phyloP scores from a whole-genome alignment of 2,113 vertebrate genomes.

The Prolemur simus region DNA sequence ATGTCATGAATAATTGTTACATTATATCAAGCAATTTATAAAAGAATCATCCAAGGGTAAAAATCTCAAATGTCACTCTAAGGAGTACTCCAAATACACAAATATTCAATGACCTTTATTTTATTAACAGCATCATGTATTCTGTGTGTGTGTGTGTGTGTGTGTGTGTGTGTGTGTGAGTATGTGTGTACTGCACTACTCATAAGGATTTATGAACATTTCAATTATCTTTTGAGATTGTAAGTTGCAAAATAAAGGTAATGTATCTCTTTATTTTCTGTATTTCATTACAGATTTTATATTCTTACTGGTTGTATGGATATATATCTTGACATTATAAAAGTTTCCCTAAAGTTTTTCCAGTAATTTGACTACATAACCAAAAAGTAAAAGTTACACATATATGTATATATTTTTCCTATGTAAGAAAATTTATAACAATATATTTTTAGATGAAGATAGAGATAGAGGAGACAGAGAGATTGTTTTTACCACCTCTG shows the following conservation, averaged over 20 bases:
- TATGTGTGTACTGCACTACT: neutral
- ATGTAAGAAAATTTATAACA: neutral
- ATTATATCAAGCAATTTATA: slow-evolving; percentile 39
- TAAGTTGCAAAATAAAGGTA: neutral
- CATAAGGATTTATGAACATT: neutral
- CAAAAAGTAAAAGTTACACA: neutral
- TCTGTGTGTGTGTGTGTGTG: neutral
- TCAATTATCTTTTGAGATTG: slow-evolving; percentile 15
- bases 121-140: neutral
- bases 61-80: slow-evolving; percentile 38
- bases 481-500: no score
- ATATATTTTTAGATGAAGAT: neutral
- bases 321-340: neutral
- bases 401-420: neutral
- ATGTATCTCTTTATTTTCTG: slow-evolving; percentile 15
- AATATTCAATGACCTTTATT: slow-evolving; percentile 6
- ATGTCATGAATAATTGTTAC: slow-evolving; percentile 38
- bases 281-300: neutral
- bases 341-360: neutral
- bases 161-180: neutral
- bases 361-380: neutral
- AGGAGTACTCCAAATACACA: neutral
- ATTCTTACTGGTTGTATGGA: neutral
- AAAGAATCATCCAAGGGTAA: slow-evolving; percentile 57
- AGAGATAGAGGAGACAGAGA: neutral